phyloP scores from a whole-genome alignment of 2,888 invertebrate genomes.

The Meliscaeva auricollis region DNA sequence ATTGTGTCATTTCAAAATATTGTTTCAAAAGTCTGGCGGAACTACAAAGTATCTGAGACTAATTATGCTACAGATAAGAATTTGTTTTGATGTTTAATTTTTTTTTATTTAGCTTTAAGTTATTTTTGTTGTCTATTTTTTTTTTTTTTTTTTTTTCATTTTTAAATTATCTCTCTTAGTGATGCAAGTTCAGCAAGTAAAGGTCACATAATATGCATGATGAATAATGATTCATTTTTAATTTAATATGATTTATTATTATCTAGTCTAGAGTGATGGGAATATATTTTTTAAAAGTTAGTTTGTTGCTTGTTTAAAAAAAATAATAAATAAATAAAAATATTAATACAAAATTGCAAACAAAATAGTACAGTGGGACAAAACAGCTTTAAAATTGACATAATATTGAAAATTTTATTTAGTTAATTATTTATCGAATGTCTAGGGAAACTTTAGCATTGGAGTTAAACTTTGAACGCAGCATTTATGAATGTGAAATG shows the following conservation, averaged over 20 bases:
- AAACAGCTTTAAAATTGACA: too few species aligned
- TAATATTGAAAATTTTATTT: too few species aligned
- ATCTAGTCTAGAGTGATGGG: conserved; percentile 40
- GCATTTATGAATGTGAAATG: too few species aligned
- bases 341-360: conserved; percentile 8
- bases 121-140: background rate
- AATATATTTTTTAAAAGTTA: conserved; percentile 17
- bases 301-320: conserved; percentile 19
- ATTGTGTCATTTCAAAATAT: conserved; percentile 38
- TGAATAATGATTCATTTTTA: conserved; percentile 64
- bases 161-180: conserved; percentile 27
- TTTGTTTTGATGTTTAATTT: conserved; percentile 23
- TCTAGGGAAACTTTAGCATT: too few species aligned
- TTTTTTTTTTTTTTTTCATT: background rate
- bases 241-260: conserved; percentile 63
- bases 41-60: conserved; percentile 43
- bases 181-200: conserved; percentile 51
- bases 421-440: too few species aligned
- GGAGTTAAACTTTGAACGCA: too few species aligned
- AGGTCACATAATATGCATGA: conserved; percentile 59
- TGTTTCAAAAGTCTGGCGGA: conserved; percentile 40
- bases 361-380: background rate
- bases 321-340: background rate
- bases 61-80: conserved; percentile 59
- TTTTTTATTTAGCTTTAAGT: conserved; percentile 19